Percentiles rank a stretch among this genome's conserved stretches.
Conservation (phyloP, 1,140 invertebrate genomes). For the Nephila pilipes region DNA sequence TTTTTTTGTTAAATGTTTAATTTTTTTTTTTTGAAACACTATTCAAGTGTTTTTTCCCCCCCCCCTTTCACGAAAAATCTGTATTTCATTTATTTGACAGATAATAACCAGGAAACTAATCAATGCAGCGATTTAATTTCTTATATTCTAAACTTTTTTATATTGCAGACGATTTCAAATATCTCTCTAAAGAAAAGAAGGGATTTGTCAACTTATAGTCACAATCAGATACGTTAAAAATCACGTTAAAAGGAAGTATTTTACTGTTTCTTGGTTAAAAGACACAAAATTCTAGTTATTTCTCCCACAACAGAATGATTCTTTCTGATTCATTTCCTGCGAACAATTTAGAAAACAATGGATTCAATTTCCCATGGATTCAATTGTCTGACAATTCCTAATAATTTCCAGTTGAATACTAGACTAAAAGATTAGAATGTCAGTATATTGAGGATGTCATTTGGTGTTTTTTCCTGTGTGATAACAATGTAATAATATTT, state of each 20-base stretch:
- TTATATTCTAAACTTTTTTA: too few species aligned
- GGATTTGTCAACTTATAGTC: background rate
- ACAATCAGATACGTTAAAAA: background rate
- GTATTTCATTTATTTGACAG: too few species aligned
- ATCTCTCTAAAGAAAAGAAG: too few species aligned
- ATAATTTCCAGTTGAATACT: background rate
- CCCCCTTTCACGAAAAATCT: too few species aligned
- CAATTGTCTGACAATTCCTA: slow-evolving; percentile 12
- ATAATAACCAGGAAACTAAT: too few species aligned
- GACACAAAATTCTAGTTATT: slow-evolving; percentile 14
- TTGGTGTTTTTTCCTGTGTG: background rate
- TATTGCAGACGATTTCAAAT: too few species aligned
- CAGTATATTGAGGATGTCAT: background rate
- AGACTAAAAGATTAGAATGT: background rate
- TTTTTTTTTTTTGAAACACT: too few species aligned
- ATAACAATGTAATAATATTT: background rate
- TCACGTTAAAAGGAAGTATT: background rate
- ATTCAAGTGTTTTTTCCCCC: too few species aligned
- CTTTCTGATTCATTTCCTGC: background rate
- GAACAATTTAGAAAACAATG: background rate
- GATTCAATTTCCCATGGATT: background rate
- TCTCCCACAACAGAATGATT: background rate
- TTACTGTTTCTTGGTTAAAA: background rate
- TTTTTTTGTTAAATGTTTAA: too few species aligned
- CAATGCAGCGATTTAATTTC: too few species aligned